Evolutionary conservation across 2,888 invertebrate species (phyloP), one percentile per base, ranked within the genome.

Genomic region (Dione juno): DNA sequence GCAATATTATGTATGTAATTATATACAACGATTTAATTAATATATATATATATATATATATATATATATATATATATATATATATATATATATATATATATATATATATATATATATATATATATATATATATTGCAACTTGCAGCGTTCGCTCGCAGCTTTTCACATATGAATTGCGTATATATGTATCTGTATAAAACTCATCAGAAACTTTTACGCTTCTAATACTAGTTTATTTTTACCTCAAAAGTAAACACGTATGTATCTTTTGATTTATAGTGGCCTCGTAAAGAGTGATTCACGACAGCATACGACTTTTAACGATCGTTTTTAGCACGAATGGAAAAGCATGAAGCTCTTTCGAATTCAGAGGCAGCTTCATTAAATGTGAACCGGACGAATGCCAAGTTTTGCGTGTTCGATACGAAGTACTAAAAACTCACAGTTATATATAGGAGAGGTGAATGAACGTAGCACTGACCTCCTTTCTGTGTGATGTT

Each of bases 401-500:
- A 79, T 90, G 91, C 90, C 91, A 91, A 91, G 83, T 77, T 86
- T 87, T 81, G 79, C 61, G 45, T 77, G 78, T 81, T 80, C 82
- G 81, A 81, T 86, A 83, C 82, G 83, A 83, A 86, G 81, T 86
- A 83, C 82, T 83, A 83, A 86, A 88, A 88, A 84, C 77, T 79
- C 78, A 79, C 81, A 74, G 57, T 81, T 85, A 87, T 84, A 87
- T 87, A 84, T 86, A 88, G 86, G 73, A 69, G 64, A 82, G 91
- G 87, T 91, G 87, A 91, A 92, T 84, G 90, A 82, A 85, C 91
- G 77, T 83, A 86, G 87, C 88, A 92, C 92, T 92, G 89, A 95
- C 95, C 95, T 95, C 97, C 97, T 95, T 98, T 98, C 81, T 96
- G 95, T 80, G 98, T 97, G 91, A 96, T 96, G 92, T 97, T 97